Evolutionary conservation across 2,113 vertebrate species (phyloP), one percentile per base, ranked within the genome.

Genomic region (Pelobates fuscus): DNA sequence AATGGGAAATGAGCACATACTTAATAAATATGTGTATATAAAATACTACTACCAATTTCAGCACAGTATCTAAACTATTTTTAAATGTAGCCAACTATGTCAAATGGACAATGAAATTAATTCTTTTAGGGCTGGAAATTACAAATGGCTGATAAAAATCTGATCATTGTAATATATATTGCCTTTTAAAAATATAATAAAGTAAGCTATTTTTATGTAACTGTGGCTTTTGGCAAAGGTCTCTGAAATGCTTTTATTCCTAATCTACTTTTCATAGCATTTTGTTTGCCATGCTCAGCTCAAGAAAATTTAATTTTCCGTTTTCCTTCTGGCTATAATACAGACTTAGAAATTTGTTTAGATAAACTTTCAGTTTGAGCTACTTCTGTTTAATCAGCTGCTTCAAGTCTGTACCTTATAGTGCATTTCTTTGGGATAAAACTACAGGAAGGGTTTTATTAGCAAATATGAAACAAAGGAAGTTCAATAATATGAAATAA

Each of bases 161-260:
- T 24, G 60, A 55, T 55, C 61, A 65, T 41, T 64, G 29, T 65
- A n/a, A 26, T 66, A 66, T 65, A 23, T 27, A 79, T 65, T 60
- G 74, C 3, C 17, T 78, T 74, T 71, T 2, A 23, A 30, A 69
- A 78, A 77, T 77, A 57, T 61, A 79, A 79, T 58, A 78, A 76
- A 60, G 41, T 67, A 30, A 60, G 55, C 37, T 66, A 62, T 77
- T 68, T 65, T 80, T 65, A 79, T 74, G 59, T 79, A 78, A 68
- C 55, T 32, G 43, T 63, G 43, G 64, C 32, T 67, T 44, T 78
- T 77, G 77, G 79, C 71, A 77, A 58, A 18, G 43, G 26, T 41
- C 52, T 85, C 81, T 82, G 77, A 83, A 87, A 77, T 83, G 41
- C 67, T 83, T 83, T 70, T 62, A 75, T 74, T 81, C 80, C 63